Percentiles rank a stretch among this genome's conserved stretches.
These are phyloP conservation scores for Esox niger DNA, from an alignment of 2,113 vertebrate genomes.

Conservation along the genomic window DNA sequence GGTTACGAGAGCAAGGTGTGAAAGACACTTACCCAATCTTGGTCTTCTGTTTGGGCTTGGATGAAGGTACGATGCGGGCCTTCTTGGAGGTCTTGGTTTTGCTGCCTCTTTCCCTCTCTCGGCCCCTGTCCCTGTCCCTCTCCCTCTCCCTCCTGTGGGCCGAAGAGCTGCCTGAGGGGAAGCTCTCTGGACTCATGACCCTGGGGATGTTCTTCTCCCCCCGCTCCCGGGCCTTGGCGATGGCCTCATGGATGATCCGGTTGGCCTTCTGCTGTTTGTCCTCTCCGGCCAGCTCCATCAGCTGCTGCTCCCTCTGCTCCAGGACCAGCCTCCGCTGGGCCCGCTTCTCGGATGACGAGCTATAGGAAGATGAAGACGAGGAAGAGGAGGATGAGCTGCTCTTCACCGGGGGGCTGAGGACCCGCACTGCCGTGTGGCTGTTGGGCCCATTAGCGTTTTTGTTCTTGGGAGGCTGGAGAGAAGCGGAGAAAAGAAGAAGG, in stretches of 20 bases:
- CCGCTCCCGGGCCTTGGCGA: constrained; percentile 91
- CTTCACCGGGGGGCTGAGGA: constrained; percentile 91
- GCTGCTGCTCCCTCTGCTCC: constrained; percentile 75
- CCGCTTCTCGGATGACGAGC: constrained; percentile 76
- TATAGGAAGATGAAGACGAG: constrained; percentile 73
- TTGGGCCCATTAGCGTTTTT: constrained; percentile 1
- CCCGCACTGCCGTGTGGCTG: constrained; percentile 91
- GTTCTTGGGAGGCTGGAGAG: constrained; percentile 2
- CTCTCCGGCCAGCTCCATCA: constrained; percentile 76
- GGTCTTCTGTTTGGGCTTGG: constrained; percentile 90
- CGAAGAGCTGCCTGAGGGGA: constrained; percentile 81
- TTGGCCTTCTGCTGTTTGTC: constrained; percentile 99
- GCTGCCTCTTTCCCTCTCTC: constrained; percentile 77
- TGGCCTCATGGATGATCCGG: constrained; percentile 97
- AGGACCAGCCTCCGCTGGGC: constrained; percentile 79
- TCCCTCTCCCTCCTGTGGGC: constrained; percentile 48
- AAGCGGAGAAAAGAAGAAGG: constrained; percentile 53
- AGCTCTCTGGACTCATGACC: constrained; percentile 97
- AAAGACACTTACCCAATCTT: constrained; percentile 87
- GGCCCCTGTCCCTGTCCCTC: constrained; percentile 56
- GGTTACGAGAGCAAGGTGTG: constrained; percentile 2
- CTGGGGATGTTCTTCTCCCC: constrained; percentile 96
- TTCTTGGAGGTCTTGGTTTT: constrained; percentile 89
- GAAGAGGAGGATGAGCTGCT: constrained; percentile 74
- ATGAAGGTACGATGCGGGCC: constrained; percentile 79